These are phyloP conservation scores for Centropus bengalensis DNA, from an alignment of 2,113 vertebrate species.

Conservation along the genomic window DNA sequence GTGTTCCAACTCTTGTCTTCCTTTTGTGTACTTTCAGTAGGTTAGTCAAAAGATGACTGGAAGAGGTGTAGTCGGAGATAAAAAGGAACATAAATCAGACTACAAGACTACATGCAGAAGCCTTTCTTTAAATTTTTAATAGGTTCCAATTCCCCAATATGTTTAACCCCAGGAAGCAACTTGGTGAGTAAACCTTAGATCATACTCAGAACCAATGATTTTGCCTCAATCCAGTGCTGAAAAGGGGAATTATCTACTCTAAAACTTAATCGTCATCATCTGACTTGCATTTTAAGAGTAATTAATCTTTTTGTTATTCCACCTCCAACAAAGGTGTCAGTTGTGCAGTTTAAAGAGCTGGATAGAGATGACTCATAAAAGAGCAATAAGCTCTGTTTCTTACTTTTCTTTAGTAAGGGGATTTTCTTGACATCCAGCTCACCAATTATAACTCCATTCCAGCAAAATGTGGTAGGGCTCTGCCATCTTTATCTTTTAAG, in stretches of 20 bases:
- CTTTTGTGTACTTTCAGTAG: slow-evolving; percentile 18
- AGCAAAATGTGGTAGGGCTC: slow-evolving; percentile 30
- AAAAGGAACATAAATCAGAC: slow-evolving; percentile 62
- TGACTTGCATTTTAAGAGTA: slow-evolving; percentile 53
- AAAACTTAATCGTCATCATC: slow-evolving; percentile 55
- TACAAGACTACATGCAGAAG: not conserved
- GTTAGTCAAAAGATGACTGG: not conserved
- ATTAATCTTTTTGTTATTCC: slow-evolving; percentile 22
- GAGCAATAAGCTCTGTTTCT: not conserved
- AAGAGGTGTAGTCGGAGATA: slow-evolving; percentile 46
- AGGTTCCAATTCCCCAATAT: slow-evolving; percentile 35
- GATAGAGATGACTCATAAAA: slow-evolving; percentile 32
- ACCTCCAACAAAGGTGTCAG: slow-evolving; percentile 59
- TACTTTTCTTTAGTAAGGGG: not conserved
- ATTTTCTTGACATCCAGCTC: slow-evolving; percentile 41
- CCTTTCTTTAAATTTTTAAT: slow-evolving; percentile 43
- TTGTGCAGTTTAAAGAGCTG: not conserved
- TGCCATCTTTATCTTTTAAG: slow-evolving; percentile 29
- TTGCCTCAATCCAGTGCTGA: slow-evolving; percentile 62
- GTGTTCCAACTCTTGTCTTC: slow-evolving; percentile 9
- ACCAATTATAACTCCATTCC: slow-evolving; percentile 5
- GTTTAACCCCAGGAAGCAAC: slow-evolving; percentile 58
- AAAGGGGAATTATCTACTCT: slow-evolving; percentile 64
- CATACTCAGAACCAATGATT: slow-evolving; percentile 57
- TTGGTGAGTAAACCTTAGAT: slow-evolving; percentile 62